Evolutionary conservation across 2,888 invertebrate species (phyloP), one percentile per base, ranked within the genome.

Genomic region (Archips xylosteana): DNA sequence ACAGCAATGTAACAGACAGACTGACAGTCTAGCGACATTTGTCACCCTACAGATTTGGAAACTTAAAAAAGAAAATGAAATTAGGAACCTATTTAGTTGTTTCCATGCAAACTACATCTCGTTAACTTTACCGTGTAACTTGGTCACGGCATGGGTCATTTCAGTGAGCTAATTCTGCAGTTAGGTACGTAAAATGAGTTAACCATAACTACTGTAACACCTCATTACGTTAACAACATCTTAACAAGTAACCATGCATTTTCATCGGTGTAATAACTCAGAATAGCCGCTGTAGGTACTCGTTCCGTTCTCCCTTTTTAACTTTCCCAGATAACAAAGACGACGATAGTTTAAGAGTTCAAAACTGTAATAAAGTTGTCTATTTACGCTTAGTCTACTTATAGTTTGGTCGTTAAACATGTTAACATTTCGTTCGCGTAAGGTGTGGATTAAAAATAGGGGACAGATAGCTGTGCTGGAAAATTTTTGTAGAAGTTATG

Each of bases 311-410:
- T 87, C 87, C 82, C 84, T 78, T 76, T 88, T 84, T 81, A 75
- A 78, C 76, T 42, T 73, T 34, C 49, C n/a, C 2, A 68, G 75
- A 74, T 76, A 82, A 86, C 76, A 79, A 81, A 78, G 84, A 85
- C 63, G 64, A 60, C 66, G 63, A 70, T 74, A 75, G 75, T 79
- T 57, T 78, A 77, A 78, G 81, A 79, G 78, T 79, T 81, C 78
- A 79, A 83, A 84, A 87, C 81, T 79, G 81, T 77, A 81, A 84
- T 87, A 86, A 85, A 82, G 77, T 79, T 82, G 82, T 83, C 83
- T 87, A 85, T 88, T 88, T 85, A 84, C 80, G 84, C 83, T 78
- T 75, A 79, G 70, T 78, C 81, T 82, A 80, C 80, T 83, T 86
- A 82, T 82, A 82, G 85, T 79, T 76, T 71, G 77, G 81, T 83